Base-by-base conservation (phyloP, 2,797 vertebrate genomes). In the Sorex maritimensis region DNA sequence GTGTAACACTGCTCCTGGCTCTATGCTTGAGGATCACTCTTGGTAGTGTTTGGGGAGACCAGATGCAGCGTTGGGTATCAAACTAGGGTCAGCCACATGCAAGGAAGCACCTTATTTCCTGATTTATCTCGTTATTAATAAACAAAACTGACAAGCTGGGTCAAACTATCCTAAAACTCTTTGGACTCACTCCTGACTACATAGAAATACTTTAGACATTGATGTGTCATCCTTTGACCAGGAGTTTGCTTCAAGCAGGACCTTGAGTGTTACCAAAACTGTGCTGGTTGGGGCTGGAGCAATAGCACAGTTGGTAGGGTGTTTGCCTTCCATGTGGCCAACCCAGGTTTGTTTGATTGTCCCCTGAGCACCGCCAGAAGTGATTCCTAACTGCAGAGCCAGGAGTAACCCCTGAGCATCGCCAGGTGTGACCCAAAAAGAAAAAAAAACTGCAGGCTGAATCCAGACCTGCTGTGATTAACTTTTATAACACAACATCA, bases 101-200 rank as follows among this genome's bases (percentile, higher is more conserved):
- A 44, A 44, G 7, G 5, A 44, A 44, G 41, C 41, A 44, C 41
- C 41, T 44, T 44, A 44, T 44, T 44, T 44, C 5, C 41, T 44
- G 41, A 7, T 90, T 73, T 81, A 44, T 81, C 38, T 85, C 67
- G 78, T 92, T 94, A 94, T 90, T 86, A 69, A 74, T 84, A 82
- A 96, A 91, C 34, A 75, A 67, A 63, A 61, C 81, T 80, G 71
- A 89, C 81, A 71, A 88, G 75, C 85, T 92, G 61, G 34, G 89
- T 92, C 65, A 6, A 38, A 63, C 46, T 92, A 75, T 85, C 79
- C 87, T 87, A 55, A 82, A 93, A 82, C 28, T 92, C 84, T 90
- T 63, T 69, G 79, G 93, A 72, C 71, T 44, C 41, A 44, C 41
- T 79, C 67, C 6, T 38, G 46, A 61, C 69, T 85, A 34, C 65